Evolutionary conservation across 2,888 invertebrate genomes (phyloP), one percentile per base, ranked within the genome.

Genomic region (Cylindroiulus punctatus): DNA sequence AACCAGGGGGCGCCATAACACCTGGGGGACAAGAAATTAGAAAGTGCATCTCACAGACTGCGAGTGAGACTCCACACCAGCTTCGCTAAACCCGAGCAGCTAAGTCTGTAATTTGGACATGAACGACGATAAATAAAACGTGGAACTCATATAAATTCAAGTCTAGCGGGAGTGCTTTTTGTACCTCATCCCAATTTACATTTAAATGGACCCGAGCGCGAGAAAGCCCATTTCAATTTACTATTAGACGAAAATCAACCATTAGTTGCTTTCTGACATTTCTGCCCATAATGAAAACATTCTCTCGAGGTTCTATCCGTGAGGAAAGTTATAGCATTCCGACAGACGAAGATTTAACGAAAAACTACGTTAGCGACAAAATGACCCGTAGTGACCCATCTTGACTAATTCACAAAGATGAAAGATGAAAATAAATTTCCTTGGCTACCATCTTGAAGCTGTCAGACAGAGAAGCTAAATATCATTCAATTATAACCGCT

Each of bases 41-140:
- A 30, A 30, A 76, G 26, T 12, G 30, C 30, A 30, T 22, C 14
- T 76, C 30, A 30, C 36, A 36, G 36, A 36, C 36, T 4, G 36
- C 12, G 30, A 30, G 22, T n/a, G 3, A 65, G 8, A 22, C 76
- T 76, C 30, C 76, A 30, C 30, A 0, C 76, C 26, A 76, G 26
- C 26, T 76, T 30, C 17, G 22, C 76, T 12, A 76, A 76, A 76
- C 14, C 76, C 76, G 30, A 26, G 76, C 76, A 76, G 30, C 76
- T 76, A 76, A 76, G 76, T 76, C 76, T 76, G 76, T 30, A 76
- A 76, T 76, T 76, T 76, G 76, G 76, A 76, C 76, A 30, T 30
- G 76, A 76, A 76, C 30, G 76, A 76, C 76, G 30, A 76, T 76
- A 76, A 76, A 76, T 76, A 76, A 76, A 76, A 76, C 76, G 76